These are phyloP conservation scores for Vidua chalybeata DNA, from an alignment of 2,113 vertebrate species.

Conservation along the genomic window DNA sequence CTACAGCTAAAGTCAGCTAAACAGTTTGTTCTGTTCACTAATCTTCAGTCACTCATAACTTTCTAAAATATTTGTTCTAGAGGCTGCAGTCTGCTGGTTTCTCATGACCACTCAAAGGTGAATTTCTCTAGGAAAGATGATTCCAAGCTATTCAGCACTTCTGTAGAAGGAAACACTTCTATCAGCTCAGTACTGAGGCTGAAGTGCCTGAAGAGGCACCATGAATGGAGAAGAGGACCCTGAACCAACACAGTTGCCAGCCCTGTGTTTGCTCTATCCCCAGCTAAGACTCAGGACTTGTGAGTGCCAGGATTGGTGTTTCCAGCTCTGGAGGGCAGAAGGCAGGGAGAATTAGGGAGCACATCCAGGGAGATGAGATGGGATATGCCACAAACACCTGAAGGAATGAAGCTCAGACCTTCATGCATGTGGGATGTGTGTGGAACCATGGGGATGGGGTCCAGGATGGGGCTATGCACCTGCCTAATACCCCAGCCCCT, in stretches of 20 bases:
- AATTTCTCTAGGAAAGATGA: neutral
- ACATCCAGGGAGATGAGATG: neutral
- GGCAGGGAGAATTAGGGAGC: neutral
- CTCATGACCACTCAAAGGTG: neutral
- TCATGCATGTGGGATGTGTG: neutral
- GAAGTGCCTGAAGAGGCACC: neutral
- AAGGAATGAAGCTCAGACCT: neutral
- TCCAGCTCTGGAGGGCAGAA: neutral
- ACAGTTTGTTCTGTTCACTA: neutral
- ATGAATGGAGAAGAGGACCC: neutral
- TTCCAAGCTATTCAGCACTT: neutral
- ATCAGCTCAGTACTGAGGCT: neutral
- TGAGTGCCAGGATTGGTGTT: neutral
- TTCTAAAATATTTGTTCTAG: neutral
- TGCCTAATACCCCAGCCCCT: neutral
- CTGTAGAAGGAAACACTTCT: neutral
- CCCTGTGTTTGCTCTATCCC: neutral
- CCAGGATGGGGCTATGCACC: neutral
- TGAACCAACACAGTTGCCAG: fast-evolving
- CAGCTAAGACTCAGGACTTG: neutral
- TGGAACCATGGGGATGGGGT: neutral
- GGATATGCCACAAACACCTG: neutral
- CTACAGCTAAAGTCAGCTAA: neutral
- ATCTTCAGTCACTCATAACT: neutral
- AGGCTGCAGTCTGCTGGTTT: neutral